Base-by-base conservation (phyloP, 2,797 vertebrate species). In the Rhinatrema bivittatum region DNA sequence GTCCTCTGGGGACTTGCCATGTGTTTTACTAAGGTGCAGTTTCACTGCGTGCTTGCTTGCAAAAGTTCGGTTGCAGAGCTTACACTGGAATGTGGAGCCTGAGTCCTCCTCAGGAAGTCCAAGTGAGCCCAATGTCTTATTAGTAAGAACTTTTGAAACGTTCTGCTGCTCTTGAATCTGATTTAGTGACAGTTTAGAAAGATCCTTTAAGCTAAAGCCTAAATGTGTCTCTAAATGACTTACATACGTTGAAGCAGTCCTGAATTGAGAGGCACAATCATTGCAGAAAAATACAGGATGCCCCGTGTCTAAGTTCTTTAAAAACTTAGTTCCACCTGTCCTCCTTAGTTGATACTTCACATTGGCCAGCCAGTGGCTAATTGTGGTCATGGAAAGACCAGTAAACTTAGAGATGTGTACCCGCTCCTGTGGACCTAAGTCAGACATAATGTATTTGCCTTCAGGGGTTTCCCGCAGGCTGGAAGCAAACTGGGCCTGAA, bases 321-420 rank as follows among this genome's bases (percentile, higher is more conserved):
- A 87, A 86, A 99, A 98, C 65, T 99, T 99, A 58, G 95, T 99
- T 62, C 94, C 86, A 46, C 95, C 95, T 85, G 95, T 99, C 87
- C 94, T 88, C 73, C 96, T 87, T 70, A 99, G 84, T 74, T 99
- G 95, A 79, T 99, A 99, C 76, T 99, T 99, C 52, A 99, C 95
- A 62, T 99, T 99, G 81, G 95, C 95, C 85, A 99, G 86, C 95
- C 95, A 99, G 87, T 99, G 95, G 74, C 94, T 97, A 81, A 99
- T 99, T 71, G 95, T 97, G 74, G 95, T 99, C 95, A 99, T 97
- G 56, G 94, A 97, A 48, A 99, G 94, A 72, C 95, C 95, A 20
- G 95, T 99, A 79, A 98, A 99, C 87, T 97, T 97, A 76, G 93
- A 98, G 76, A 99, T 94, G 78, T 97, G 92, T 64, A 97, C 92